A percentile compares a stretch with the other conserved stretches of the same genome.
These are phyloP conservation scores for Muricea muricata DNA, from an alignment of 92 coral and sea anemone genomes.

Conservation along the genomic window DNA sequence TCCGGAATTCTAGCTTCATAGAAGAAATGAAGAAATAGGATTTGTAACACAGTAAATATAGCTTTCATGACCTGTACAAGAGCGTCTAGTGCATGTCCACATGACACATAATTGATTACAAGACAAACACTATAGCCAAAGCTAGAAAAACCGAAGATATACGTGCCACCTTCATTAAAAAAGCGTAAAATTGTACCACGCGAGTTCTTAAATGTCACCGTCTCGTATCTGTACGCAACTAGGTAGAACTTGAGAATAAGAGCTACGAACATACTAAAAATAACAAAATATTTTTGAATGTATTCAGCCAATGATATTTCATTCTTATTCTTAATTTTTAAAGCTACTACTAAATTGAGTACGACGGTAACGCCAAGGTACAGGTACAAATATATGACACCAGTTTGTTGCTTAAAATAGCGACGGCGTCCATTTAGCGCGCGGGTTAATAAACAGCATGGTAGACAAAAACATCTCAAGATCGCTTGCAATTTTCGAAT, in stretches of 20 bases:
- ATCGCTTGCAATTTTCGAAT: neutral
- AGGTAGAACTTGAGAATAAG: neutral
- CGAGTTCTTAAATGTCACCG: neutral
- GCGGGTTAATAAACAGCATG: neutral
- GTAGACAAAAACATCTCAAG: neutral
- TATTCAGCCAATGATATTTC: neutral
- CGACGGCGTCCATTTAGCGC: neutral
- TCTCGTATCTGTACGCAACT: neutral
- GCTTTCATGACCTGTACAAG: neutral
- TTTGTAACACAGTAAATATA: neutral
- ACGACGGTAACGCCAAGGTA: neutral
- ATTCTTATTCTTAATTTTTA: neutral
- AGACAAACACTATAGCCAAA: neutral
- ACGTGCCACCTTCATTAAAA: neutral
- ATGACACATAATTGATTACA: neutral
- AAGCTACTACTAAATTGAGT: neutral
- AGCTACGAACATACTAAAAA: neutral
- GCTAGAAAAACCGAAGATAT: neutral
- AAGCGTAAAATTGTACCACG: neutral
- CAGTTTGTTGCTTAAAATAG: neutral
- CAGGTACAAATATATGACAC: neutral
- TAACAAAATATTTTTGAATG: neutral
- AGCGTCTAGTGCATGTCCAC: neutral
- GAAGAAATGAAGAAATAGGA: neutral
- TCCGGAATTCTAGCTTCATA: neutral